Evolutionary conservation across 2,797 vertebrate species (phyloP).

Genomic region (Molossus molossus): DNA sequence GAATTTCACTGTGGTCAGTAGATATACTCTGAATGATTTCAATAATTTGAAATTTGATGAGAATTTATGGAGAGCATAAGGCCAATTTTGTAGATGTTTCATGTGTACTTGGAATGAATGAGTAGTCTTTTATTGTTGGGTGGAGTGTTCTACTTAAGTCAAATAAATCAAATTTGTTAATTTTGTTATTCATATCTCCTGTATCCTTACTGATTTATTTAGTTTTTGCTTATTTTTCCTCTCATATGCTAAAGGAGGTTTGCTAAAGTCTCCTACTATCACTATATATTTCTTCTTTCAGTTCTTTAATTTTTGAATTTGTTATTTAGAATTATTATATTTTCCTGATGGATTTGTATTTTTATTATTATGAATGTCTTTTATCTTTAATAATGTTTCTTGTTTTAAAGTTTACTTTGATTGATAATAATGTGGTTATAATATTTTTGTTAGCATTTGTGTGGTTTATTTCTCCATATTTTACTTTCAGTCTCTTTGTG

Average conservation of each 20-base stretch:
- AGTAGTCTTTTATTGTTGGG: neutral
- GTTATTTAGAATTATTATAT: slow-evolving; percentile 32
- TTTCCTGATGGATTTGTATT: neutral
- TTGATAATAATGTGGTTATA: neutral
- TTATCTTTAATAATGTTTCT: slow-evolving; percentile 16
- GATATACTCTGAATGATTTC: neutral
- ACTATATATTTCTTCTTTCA: neutral
- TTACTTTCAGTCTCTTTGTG: neutral
- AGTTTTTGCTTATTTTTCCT: neutral
- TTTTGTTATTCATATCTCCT: slow-evolving; percentile 7
- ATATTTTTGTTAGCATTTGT: neutral
- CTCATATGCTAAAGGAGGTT: neutral
- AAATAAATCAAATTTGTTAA: slow-evolving; percentile 37
- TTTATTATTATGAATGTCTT: slow-evolving; percentile 31
- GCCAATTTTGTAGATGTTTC: slow-evolving; percentile 2
- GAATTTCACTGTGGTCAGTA: slow-evolving; percentile 7
- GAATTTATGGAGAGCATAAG: neutral
- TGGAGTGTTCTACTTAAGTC: neutral
- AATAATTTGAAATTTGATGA: slow-evolving; percentile 46
- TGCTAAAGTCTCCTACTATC: neutral
- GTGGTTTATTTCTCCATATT: neutral
- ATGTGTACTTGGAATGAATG: neutral
- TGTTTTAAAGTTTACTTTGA: slow-evolving; percentile 28
- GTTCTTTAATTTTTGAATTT: neutral
- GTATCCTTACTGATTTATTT: neutral